Conservation (phyloP, 2,113 vertebrate genomes). For the Marmota monax region DNA sequence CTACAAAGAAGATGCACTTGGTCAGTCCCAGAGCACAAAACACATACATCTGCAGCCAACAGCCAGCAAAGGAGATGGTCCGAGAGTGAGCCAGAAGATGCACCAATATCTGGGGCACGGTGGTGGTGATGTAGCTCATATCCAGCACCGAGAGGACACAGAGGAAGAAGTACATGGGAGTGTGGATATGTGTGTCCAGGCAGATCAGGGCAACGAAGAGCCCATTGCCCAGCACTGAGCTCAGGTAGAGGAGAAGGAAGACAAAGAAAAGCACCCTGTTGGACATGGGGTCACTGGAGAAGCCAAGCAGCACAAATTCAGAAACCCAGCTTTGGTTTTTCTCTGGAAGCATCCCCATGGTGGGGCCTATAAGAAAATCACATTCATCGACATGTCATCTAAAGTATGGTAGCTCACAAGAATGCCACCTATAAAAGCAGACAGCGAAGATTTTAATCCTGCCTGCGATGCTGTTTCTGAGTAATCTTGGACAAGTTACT, state of each 20-base stretch:
- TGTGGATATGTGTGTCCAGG: constrained; percentile 59
- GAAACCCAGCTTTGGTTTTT: constrained; percentile 75
- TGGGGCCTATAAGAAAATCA: neutral
- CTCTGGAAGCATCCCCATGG: neutral
- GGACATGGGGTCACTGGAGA: constrained; percentile 35
- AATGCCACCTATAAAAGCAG: neutral
- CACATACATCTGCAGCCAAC: constrained; percentile 70
- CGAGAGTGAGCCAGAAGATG: constrained; percentile 60
- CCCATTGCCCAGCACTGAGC: constrained; percentile 66
- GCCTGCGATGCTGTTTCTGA: neutral
- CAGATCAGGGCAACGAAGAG: constrained; percentile 70
- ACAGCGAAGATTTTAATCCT: neutral
- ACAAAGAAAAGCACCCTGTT: constrained; percentile 53
- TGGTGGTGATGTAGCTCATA: constrained; percentile 28
- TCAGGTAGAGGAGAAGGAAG: constrained; percentile 69
- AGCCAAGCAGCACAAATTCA: constrained; percentile 78
- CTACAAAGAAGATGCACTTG: constrained; percentile 50
- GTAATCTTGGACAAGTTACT: neutral
- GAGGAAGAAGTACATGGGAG: constrained; percentile 77
- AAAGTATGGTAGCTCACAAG: neutral
- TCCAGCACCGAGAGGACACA: constrained; percentile 67
- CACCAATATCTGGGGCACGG: constrained; percentile 60
- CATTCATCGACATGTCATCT: neutral
- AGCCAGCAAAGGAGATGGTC: constrained; percentile 70
- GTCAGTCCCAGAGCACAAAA: constrained; percentile 13